A percentile compares a stretch with the other conserved stretches of the same genome.
phyloP scores from a whole-genome alignment of 2,797 vertebrate genomes.

The Myotis daubentonii region DNA sequence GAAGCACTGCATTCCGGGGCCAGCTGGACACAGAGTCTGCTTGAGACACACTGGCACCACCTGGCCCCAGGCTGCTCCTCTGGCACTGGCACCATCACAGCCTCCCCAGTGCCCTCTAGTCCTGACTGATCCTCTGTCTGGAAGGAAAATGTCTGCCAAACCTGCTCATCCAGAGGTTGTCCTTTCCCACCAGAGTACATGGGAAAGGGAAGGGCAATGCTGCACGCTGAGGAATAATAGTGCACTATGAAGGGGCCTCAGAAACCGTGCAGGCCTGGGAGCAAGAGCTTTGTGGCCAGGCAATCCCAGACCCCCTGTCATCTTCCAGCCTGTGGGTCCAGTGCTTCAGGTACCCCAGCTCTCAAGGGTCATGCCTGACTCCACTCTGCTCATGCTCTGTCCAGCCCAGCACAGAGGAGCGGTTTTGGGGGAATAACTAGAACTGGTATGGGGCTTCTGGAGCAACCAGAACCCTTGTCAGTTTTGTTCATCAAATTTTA shows the following conservation, averaged over 20 bases:
- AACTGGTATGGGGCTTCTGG: neutral
- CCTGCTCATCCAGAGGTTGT: neutral
- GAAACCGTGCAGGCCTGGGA: neutral
- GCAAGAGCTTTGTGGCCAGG: neutral
- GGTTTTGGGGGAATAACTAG: neutral
- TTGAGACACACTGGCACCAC: neutral
- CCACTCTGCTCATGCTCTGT: neutral
- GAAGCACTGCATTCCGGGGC: neutral
- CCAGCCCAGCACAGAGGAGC: neutral
- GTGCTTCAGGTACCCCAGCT: neutral
- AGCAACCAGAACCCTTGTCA: neutral
- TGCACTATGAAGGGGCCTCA: neutral
- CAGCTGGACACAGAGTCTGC: neutral
- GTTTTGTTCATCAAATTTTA: slow-evolving; percentile 36
- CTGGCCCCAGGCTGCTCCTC: neutral
- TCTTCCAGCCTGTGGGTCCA: neutral
- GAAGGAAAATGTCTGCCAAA: neutral
- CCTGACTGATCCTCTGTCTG: neutral
- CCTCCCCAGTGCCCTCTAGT: neutral
- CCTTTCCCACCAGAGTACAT: neutral
- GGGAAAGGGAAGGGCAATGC: neutral
- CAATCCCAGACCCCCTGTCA: neutral
- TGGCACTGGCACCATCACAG: neutral
- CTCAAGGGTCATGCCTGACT: too few relatives aligned
- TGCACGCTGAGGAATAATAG: neutral